A percentile compares a stretch with the other conserved stretches of the same genome.
phyloP scores from a whole-genome alignment of 2,113 vertebrate species.

The Hepsetus odoe region DNA sequence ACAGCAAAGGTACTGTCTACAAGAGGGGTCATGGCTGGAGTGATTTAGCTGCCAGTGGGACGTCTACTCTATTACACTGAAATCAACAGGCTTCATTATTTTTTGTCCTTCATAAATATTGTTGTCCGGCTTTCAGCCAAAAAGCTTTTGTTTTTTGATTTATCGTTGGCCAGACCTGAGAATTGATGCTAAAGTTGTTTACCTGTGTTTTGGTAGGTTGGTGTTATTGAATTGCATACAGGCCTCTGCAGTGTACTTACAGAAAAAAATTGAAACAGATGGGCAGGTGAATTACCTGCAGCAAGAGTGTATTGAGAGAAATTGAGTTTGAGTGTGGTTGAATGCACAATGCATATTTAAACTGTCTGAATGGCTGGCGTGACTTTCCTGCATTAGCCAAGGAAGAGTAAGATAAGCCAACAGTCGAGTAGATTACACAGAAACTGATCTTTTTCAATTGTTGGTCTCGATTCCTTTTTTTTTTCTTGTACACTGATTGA shows the following conservation, averaged over 20 bases:
- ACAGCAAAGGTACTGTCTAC: no score
- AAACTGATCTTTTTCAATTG: no score
- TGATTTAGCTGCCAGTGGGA: no score
- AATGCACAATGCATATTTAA: constrained; percentile 7
- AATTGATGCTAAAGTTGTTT: neutral
- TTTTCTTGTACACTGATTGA: no score
- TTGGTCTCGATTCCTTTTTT: no score
- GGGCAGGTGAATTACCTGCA: neutral
- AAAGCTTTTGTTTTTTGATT: neutral
- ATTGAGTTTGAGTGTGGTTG: neutral
- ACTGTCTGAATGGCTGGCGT: neutral
- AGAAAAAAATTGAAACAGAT: neutral
- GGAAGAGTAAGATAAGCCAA: no score
- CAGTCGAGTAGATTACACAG: no score
- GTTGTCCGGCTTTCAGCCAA: neutral
- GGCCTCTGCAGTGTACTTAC: neutral
- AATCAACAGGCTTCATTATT: neutral
- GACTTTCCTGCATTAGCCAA: neutral
- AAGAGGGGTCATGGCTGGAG: no score
- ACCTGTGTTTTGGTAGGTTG: neutral
- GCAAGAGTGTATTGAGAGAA: neutral
- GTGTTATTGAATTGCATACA: neutral
- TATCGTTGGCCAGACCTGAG: neutral
- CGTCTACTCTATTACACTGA: no score
- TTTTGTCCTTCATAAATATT: neutral